phyloP scores from a whole-genome alignment of 2,113 vertebrate genomes.

The Epinephelus moara region DNA sequence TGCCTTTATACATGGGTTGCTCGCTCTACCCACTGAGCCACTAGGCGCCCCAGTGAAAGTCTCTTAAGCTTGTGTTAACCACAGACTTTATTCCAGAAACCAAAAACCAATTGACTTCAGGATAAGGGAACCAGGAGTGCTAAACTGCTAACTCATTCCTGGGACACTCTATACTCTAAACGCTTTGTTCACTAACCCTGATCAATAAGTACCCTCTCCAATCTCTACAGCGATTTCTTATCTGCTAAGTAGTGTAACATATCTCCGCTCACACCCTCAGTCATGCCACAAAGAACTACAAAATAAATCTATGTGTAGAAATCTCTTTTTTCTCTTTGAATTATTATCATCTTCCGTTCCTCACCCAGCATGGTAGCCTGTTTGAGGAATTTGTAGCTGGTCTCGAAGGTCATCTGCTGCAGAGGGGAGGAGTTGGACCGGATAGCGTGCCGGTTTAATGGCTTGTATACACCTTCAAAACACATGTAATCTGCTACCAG shows the following conservation, averaged over 20 bases:
- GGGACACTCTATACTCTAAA: not conserved
- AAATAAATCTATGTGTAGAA: not conserved
- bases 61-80: too few species aligned
- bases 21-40: too few species aligned
- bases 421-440: constrained; percentile 94
- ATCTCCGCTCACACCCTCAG: not conserved
- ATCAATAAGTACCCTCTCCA: not conserved
- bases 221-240: not conserved
- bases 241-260: not conserved
- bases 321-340: too few species aligned
- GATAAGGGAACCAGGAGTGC: too few species aligned
- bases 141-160: too few species aligned
- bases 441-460: constrained; percentile 92
- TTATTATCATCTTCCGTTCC: not conserved
- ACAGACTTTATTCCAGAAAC: too few species aligned
- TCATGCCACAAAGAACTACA: not conserved
- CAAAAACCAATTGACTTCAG: too few species aligned
- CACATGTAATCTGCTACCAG: constrained; percentile 99
- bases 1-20: too few species aligned
- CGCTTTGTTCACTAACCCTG: not conserved
- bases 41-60: too few species aligned
- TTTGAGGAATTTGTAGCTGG: constrained; percentile 96
- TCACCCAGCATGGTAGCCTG: constrained; percentile 87
- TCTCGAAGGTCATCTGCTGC: constrained; percentile 99
- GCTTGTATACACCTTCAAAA: constrained; percentile 94